Evolutionary conservation across 2,797 vertebrate species (phyloP).

Genomic region (Macrochelys suwanniensis): DNA sequence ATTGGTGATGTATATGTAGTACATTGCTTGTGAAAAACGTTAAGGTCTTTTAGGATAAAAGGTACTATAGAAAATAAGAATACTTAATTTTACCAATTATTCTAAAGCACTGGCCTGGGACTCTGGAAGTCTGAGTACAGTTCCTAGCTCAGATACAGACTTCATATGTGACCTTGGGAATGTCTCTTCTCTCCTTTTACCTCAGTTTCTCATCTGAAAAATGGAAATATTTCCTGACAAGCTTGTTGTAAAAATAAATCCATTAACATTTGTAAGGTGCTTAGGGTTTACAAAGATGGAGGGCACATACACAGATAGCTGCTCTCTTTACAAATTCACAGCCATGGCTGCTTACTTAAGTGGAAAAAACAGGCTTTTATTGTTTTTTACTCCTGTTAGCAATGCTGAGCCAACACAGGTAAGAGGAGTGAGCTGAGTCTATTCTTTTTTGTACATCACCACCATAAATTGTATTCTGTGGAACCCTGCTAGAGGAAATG

Average conservation of each 20-base stretch:
- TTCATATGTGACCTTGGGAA: not conserved
- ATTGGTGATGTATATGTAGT: not conserved
- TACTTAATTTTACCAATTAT: not conserved
- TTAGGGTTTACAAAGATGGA: not conserved
- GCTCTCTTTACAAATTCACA: not conserved
- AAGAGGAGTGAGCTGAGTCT: slow-evolving; percentile 34
- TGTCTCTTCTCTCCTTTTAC: not conserved
- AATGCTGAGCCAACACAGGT: not conserved
- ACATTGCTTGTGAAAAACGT: not conserved
- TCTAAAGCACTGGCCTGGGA: not conserved
- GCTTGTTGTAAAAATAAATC: not conserved
- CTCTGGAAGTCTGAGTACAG: not conserved
- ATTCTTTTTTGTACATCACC: slow-evolving; percentile 35
- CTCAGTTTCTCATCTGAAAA: not conserved
- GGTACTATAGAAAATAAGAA: not conserved
- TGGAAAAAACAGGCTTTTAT: not conserved
- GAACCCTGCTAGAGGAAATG: not conserved
- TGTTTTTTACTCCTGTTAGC: slow-evolving; percentile 26
- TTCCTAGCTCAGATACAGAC: not conserved
- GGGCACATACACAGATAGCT: not conserved
- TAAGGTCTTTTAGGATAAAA: not conserved
- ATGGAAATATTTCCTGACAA: not conserved
- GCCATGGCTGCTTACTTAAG: not conserved
- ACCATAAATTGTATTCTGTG: slow-evolving; percentile 18
- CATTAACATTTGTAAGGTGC: not conserved